These are phyloP conservation scores for Proisotoma minuta DNA, from an alignment of 2,888 invertebrate species.

Conservation along the genomic window DNA sequence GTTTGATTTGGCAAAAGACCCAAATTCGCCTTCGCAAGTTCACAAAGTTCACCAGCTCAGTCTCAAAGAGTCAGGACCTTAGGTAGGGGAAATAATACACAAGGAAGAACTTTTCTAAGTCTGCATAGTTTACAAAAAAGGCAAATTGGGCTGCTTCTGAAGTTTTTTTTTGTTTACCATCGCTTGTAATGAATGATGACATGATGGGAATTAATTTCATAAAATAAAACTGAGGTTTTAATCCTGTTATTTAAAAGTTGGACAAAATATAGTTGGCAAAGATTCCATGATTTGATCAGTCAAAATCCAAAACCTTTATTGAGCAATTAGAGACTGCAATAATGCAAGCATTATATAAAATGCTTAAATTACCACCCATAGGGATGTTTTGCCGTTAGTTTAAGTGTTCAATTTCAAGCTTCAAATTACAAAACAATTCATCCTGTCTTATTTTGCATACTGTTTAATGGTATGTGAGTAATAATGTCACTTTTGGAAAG, in stretches of 20 bases:
- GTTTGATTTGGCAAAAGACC: conserved; percentile 14
- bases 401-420: background rate
- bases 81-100: too few species aligned
- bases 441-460: background rate
- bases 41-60: conserved; percentile 8
- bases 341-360: too few species aligned
- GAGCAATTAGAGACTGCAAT: too few species aligned
- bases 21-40: conserved; percentile 10
- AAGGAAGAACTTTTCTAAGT: background rate
- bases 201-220: too few species aligned
- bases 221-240: too few species aligned
- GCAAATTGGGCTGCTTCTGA: background rate
- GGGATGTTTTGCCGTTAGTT: background rate
- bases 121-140: background rate
- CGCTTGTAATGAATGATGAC: background rate
- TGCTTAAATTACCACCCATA: too few species aligned
- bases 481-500: too few species aligned
- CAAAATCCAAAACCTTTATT: too few species aligned
- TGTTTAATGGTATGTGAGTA: background rate
- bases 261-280: too few species aligned
- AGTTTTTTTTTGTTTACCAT: background rate
- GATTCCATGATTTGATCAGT: too few species aligned
- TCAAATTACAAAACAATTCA: background rate
- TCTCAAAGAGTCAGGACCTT: background rate
- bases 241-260: too few species aligned